phyloP scores from a whole-genome alignment of 2,113 vertebrate genomes.

The Perccottus glenii region DNA sequence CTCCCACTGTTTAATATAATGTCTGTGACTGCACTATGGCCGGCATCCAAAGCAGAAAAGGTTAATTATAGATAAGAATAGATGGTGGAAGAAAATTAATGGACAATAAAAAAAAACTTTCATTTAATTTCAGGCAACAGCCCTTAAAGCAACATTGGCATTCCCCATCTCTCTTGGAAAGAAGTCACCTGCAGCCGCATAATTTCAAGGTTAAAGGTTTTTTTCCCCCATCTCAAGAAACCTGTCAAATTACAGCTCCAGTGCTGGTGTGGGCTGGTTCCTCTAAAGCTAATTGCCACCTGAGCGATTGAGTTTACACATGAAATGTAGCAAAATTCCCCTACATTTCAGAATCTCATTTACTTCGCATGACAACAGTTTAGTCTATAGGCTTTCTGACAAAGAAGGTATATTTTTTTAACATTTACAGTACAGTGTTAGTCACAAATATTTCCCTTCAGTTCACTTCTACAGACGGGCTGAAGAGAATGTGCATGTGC shows the following conservation, averaged over 20 bases:
- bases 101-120: slow-evolving; percentile 8
- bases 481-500: slow-evolving; percentile 23
- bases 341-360: not conserved
- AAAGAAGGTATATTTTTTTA: slow-evolving; percentile 37
- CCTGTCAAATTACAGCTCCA: slow-evolving; percentile 59
- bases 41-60: slow-evolving; percentile 26
- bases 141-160: slow-evolving; percentile 38
- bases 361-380: not conserved
- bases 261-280: slow-evolving; percentile 30
- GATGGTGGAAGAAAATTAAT: slow-evolving; percentile 33
- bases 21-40: slow-evolving; percentile 13
- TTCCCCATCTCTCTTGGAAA: slow-evolving; percentile 48
- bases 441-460: slow-evolving; percentile 20
- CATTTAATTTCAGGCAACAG: slow-evolving; percentile 23
- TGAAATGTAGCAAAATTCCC: slow-evolving; percentile 14
- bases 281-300: slow-evolving; percentile 66
- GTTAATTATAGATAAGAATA: slow-evolving; percentile 50
- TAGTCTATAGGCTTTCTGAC: slow-evolving; percentile 1
- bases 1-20: slow-evolving; percentile 26
- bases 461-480: slow-evolving; percentile 17
- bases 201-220: slow-evolving; percentile 48
- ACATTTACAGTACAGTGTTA: slow-evolving; percentile 23
- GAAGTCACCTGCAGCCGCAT: slow-evolving; percentile 45
- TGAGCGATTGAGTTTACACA: slow-evolving; percentile 45
- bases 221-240: slow-evolving; percentile 52